These are phyloP conservation scores for Drosophila mojavensis DNA, from an alignment of 1,140 invertebrate species.

Conservation along the genomic window DNA sequence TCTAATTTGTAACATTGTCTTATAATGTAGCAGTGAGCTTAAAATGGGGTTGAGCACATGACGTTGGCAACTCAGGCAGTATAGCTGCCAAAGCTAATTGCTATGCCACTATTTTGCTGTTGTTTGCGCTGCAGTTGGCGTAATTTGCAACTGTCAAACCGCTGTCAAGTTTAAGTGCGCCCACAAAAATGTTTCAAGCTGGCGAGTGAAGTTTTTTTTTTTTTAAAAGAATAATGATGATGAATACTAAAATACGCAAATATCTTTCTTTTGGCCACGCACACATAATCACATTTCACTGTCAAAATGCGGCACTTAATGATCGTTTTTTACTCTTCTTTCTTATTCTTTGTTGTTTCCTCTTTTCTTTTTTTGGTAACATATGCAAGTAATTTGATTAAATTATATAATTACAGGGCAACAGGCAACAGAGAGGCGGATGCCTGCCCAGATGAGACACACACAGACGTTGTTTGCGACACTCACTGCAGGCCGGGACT, in stretches of 20 bases:
- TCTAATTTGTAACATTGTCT: no score
- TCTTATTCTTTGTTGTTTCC: slow-evolving; percentile 8
- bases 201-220: slow-evolving; percentile 22
- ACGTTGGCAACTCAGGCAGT: background rate
- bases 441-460: slow-evolving; percentile 51
- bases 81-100: background rate
- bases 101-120: slow-evolving; percentile 10
- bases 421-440: slow-evolving; percentile 8
- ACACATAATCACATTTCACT: slow-evolving; percentile 74
- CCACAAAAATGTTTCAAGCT: slow-evolving; percentile 57
- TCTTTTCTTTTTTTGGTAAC: slow-evolving; percentile 66
- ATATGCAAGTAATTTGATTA: slow-evolving; percentile 83
- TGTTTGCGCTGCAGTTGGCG: slow-evolving; percentile 3
- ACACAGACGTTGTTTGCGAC: slow-evolving; percentile 62
- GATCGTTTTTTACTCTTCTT: slow-evolving; percentile 46
- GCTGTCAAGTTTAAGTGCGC: slow-evolving; percentile 65
- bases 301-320: slow-evolving; percentile 75
- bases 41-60: no score
- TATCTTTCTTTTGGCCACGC: slow-evolving; percentile 71
- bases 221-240: slow-evolving; percentile 80
- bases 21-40: no score
- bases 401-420: slow-evolving; percentile 80
- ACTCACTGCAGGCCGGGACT: slow-evolving; percentile 84
- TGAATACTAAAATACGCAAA: slow-evolving; percentile 80
- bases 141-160: slow-evolving; percentile 76